Evolutionary conservation across 1,140 invertebrate species (phyloP).

Genomic region (Acyrthosiphon pisum): DNA sequence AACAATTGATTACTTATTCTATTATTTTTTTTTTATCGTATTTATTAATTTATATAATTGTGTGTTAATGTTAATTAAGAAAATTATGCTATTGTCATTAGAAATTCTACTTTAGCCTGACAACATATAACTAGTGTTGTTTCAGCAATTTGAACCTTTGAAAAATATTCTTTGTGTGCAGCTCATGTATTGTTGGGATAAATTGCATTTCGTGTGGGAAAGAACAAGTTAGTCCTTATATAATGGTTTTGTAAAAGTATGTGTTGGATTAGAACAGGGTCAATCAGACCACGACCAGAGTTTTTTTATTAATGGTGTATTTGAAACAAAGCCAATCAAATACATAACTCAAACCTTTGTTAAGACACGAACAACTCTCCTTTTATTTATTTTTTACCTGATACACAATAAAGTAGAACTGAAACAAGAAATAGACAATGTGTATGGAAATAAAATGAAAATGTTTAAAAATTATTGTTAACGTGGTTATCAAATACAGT

Average conservation of each 20-base stretch:
- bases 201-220: not conserved
- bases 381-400: constrained; percentile 2
- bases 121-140: not conserved
- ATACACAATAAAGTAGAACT: not conserved
- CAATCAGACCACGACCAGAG: not conserved
- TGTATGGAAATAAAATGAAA: not conserved
- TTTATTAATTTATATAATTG: not conserved
- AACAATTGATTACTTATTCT: not conserved
- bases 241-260: constrained; percentile 18
- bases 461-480: not conserved
- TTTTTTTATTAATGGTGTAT: constrained; percentile 24
- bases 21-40: not conserved
- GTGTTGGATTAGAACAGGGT: not conserved
- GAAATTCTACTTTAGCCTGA: not conserved
- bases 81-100: not conserved
- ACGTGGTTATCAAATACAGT: not conserved
- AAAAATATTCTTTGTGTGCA: not conserved
- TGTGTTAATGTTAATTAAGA: not conserved
- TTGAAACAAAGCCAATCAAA: constrained; percentile 35
- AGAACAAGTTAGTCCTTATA: not conserved
- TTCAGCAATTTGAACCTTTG: not conserved
- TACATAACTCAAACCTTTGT: constrained; percentile 20
- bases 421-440: not conserved
- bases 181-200: not conserved
- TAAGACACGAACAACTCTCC: not conserved